Conservation (phyloP, 1,140 invertebrate genomes). For the Hycleus phaleratus region DNA sequence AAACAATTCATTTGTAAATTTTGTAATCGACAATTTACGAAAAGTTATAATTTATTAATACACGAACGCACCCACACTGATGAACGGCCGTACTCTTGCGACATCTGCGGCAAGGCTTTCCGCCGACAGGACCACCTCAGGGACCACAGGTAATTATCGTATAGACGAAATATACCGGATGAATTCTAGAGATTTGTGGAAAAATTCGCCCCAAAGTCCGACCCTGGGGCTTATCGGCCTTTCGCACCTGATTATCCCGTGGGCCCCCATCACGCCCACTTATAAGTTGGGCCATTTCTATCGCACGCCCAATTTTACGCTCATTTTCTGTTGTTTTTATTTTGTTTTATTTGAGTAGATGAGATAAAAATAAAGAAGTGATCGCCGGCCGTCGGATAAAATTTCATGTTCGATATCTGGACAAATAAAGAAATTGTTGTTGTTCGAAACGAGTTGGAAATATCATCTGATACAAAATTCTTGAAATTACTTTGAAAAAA, state of each 20-base stretch:
- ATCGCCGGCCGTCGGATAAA: too few species aligned
- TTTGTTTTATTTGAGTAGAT: too few species aligned
- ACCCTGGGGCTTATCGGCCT: background rate
- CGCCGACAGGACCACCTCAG: constrained; percentile 87
- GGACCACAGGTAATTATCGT: constrained; percentile 67
- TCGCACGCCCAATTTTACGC: too few species aligned
- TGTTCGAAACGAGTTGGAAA: too few species aligned
- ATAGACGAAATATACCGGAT: background rate
- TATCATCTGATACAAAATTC: too few species aligned
- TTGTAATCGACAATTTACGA: constrained; percentile 90
- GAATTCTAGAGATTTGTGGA: background rate
- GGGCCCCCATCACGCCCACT: background rate
- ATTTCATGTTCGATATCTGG: too few species aligned
- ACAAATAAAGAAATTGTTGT: too few species aligned
- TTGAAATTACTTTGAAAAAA: too few species aligned
- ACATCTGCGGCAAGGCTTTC: constrained; percentile 93
- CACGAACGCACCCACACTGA: constrained; percentile 94
- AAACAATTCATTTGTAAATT: constrained; percentile 96
- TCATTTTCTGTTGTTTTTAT: too few species aligned
- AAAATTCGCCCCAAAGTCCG: background rate
- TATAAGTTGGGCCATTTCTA: too few species aligned
- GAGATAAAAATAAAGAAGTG: too few species aligned
- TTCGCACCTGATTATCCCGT: constrained; percentile 8
- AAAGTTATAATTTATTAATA: constrained; percentile 93
- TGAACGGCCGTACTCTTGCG: constrained; percentile 90